phyloP scores from a whole-genome alignment of 2,113 vertebrate genomes.

The Lamprologus speciosus region DNA sequence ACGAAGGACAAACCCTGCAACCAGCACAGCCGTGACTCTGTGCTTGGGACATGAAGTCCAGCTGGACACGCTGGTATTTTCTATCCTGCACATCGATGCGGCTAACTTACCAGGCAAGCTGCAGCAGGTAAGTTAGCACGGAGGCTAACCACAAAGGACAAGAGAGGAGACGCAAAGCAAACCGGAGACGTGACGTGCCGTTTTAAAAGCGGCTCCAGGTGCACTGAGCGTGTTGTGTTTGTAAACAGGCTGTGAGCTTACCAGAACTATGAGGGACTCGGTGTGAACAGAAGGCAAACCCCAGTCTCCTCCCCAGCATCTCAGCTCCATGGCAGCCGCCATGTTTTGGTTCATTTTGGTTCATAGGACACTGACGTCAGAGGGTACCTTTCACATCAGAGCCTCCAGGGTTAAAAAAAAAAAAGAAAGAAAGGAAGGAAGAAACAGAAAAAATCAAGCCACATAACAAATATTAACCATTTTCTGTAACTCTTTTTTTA shows the following conservation, averaged over 20 bases:
- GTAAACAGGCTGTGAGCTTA: conserved; percentile 53
- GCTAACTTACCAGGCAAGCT: neutral
- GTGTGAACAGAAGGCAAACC: conserved; percentile 88
- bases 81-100: neutral
- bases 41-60: neutral
- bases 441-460: neutral
- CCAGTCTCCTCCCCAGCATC: conserved; percentile 92
- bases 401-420: neutral
- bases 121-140: conserved; percentile 30
- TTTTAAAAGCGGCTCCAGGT: neutral
- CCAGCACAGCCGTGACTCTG: neutral
- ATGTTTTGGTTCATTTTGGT: conserved; percentile 65
- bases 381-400: neutral
- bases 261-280: conserved; percentile 87
- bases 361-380: conserved; percentile 37
- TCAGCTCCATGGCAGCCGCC: conserved; percentile 88
- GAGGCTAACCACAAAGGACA: conserved; percentile 19
- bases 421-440: neutral
- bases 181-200: neutral
- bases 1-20: neutral
- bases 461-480: neutral
- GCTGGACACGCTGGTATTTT: neutral
- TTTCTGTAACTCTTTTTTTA: neutral
- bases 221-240: neutral
- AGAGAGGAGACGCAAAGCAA: neutral